phyloP scores from a whole-genome alignment of 2,888 invertebrate genomes.

The Patella depressa region DNA sequence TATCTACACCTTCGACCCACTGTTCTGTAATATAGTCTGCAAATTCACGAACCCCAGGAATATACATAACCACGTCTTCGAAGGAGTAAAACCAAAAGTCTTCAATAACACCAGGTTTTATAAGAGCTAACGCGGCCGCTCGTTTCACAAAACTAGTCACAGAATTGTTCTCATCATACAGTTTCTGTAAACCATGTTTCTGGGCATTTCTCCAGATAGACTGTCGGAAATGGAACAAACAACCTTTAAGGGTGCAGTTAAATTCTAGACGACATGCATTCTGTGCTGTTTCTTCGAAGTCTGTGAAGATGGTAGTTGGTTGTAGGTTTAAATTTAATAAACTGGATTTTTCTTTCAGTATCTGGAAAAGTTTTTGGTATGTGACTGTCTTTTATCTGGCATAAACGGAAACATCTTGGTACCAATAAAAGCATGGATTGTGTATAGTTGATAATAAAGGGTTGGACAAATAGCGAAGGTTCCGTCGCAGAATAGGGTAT shows the following conservation, averaged over 20 bases:
- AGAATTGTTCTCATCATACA: slow-evolving; percentile 13
- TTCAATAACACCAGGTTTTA: background rate
- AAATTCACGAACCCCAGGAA: slow-evolving; percentile 8
- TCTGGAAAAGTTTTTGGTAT: too few species aligned
- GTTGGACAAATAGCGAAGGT: too few species aligned
- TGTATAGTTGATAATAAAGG: too few species aligned
- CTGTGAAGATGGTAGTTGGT: background rate
- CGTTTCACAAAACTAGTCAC: slow-evolving; percentile 23
- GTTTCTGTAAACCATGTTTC: too few species aligned
- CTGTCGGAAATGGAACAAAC: slow-evolving; percentile 34
- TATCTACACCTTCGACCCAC: background rate
- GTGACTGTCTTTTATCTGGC: too few species aligned
- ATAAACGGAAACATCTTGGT: too few species aligned
- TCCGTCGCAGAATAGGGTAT: too few species aligned
- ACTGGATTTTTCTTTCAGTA: too few species aligned
- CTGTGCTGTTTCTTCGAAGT: background rate
- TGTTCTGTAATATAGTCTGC: background rate
- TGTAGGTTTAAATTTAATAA: background rate
- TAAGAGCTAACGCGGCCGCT: background rate
- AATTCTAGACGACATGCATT: background rate
- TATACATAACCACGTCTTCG: slow-evolving; percentile 20
- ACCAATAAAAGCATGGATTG: too few species aligned
- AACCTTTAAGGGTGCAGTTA: background rate
- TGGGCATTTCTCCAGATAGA: slow-evolving; percentile 29
- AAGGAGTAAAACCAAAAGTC: slow-evolving; percentile 22